These are phyloP conservation scores for Anthrax anthrax DNA, from an alignment of 2,888 invertebrate species.

Conservation along the genomic window DNA sequence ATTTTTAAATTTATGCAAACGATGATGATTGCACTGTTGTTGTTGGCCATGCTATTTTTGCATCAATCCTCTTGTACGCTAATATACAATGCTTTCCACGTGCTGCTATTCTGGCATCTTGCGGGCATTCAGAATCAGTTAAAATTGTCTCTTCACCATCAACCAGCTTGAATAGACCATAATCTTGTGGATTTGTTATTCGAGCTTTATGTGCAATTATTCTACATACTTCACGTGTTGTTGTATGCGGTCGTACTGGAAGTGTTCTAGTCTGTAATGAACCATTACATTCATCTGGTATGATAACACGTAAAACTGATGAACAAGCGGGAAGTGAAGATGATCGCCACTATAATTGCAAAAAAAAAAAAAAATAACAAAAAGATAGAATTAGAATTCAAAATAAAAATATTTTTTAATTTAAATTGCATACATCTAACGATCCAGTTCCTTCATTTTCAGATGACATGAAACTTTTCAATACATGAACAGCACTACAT, in stretches of 20 bases:
- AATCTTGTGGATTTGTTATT: slow-evolving; percentile 93
- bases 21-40: slow-evolving; percentile 16
- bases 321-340: slow-evolving; percentile 42
- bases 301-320: slow-evolving; percentile 74
- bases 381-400: not conserved
- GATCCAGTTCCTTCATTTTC: slow-evolving; percentile 32
- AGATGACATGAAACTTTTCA: slow-evolving; percentile 33
- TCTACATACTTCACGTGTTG: slow-evolving; percentile 82
- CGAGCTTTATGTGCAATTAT: slow-evolving; percentile 90
- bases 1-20: not conserved
- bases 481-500: slow-evolving; percentile 65
- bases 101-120: slow-evolving; percentile 61
- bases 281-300: slow-evolving; percentile 88
- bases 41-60: slow-evolving; percentile 91
- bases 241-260: slow-evolving; percentile 86
- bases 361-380: not conserved
- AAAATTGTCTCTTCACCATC: slow-evolving; percentile 87
- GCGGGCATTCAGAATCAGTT: slow-evolving; percentile 79
- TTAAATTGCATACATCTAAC: slow-evolving; percentile 22
- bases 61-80: slow-evolving; percentile 90
- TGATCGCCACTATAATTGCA: slow-evolving; percentile 37
- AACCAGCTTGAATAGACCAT: slow-evolving; percentile 77
- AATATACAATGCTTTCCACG: slow-evolving; percentile 76
- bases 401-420: not conserved
- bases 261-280: slow-evolving; percentile 82